Evolutionary conservation across 2,888 invertebrate genomes (phyloP).

Genomic region (Euzophera pinguis): DNA sequence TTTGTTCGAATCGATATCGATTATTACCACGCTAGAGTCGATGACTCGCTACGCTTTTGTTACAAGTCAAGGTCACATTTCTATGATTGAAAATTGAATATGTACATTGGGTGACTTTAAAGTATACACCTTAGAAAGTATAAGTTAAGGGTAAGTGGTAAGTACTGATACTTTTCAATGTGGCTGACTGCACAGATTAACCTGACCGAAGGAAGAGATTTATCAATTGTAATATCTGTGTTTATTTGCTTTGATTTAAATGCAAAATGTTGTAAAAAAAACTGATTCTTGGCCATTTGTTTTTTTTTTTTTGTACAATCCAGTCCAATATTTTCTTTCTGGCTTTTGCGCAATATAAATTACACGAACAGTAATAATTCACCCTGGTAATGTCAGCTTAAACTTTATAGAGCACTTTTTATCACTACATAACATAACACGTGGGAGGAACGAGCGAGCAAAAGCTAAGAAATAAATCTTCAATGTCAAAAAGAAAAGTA

Average conservation of each 20-base stretch:
- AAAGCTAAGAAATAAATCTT: conserved; percentile 7
- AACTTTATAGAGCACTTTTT: conserved; percentile 7
- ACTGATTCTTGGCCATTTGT: no score
- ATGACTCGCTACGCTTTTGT: conserved; percentile 41
- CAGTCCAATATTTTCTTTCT: neutral
- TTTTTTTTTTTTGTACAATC: no score
- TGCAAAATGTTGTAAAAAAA: no score
- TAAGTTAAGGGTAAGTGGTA: no score
- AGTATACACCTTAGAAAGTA: no score
- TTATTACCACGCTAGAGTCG: conserved; percentile 49
- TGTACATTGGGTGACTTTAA: no score
- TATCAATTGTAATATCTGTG: no score
- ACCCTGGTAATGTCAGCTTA: neutral
- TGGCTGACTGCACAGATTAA: no score
- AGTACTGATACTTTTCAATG: no score
- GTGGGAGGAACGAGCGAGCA: conserved; percentile 9
- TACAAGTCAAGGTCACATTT: conserved; percentile 41
- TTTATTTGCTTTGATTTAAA: no score
- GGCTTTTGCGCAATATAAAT: neutral
- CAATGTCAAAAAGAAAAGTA: neutral
- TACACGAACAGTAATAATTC: neutral
- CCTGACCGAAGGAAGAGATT: no score
- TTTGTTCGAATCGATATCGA: conserved; percentile 50
- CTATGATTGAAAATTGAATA: neutral
- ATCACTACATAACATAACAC: neutral